Base-by-base conservation (phyloP, 2,113 vertebrate species). In the Otolemur garnettii region DNA sequence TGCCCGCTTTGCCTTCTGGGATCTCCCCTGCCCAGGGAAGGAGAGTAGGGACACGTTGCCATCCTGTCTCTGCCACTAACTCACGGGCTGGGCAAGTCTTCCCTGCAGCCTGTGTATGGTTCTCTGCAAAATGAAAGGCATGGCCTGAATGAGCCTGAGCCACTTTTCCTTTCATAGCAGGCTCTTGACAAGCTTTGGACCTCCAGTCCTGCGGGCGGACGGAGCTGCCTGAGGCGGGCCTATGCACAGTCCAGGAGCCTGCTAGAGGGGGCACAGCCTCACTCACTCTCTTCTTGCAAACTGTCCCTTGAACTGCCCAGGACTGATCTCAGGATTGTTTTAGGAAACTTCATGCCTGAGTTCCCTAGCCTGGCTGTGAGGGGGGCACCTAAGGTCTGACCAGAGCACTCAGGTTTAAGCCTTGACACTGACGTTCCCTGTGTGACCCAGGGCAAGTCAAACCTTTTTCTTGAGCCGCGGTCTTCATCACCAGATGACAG, bases 221-320 rank as follows among this genome's bases (percentile, higher is more conserved):
- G 0, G 9, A 11, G 26, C 21, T 1, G 35, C 78, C 15, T 7
- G 22, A 45, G 55, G n/a, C 28, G 24, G 11, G 45, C 26, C 74
- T 55, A 4, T 7, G 71, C 1, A 18, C 0, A 1, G 9, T 17
- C 59, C 42, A 8, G 33, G 53, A 35, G 11, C 15, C 64, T 8
- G 19, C 53, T 17, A 57, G 1, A 11, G n/a, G 2, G 30, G 22
- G 53, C 22, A 12, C 4, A 26, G 53, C 38, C 59, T n/a, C 35
- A 50, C 21, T 15, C 21, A 18, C 13, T 22, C 24, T 35, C 24
- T 35, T 50, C 13, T 66, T 53, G 28, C n/a, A 7, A 8, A 22
- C 30, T 19, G 22, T 38, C 42, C 69, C 69, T 53, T 22, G 4
- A 9, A 28, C 69, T 4, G 5, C 22, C 60, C 60, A 21, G 53